These are phyloP conservation scores for Myopa tessellatipennis DNA, from an alignment of 2,888 invertebrate genomes.

Conservation along the genomic window DNA sequence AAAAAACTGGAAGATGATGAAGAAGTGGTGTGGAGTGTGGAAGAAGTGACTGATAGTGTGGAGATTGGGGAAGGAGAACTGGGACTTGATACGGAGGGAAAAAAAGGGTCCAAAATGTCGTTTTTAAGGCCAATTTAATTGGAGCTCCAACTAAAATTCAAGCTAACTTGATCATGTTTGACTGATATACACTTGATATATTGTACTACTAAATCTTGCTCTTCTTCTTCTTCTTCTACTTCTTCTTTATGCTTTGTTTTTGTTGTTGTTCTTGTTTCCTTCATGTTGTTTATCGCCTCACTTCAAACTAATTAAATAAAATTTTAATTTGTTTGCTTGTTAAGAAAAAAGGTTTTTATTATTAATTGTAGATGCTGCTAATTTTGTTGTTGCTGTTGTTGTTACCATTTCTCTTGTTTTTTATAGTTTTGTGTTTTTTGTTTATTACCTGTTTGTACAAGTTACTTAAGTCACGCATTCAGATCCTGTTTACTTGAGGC, in stretches of 20 bases:
- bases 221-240: neutral
- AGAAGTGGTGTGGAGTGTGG: neutral
- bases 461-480: too few species aligned
- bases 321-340: conserved; percentile 63
- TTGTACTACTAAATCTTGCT: neutral
- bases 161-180: conserved; percentile 10
- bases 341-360: conserved; percentile 51
- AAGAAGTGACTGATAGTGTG: neutral
- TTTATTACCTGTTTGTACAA: too few species aligned
- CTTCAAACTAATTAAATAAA: conserved; percentile 61
- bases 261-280: neutral
- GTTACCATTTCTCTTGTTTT: conserved; percentile 2
- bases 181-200: neutral
- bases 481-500: too few species aligned
- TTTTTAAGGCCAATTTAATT: conserved; percentile 26
- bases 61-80: neutral
- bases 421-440: neutral
- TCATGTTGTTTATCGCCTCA: neutral
- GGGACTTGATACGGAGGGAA: too few species aligned
- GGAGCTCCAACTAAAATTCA: conserved; percentile 26
- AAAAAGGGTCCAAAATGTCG: too few species aligned
- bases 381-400: conserved; percentile 35
- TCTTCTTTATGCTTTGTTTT: neutral
- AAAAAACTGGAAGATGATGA: too few species aligned
- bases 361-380: conserved; percentile 28